Evolutionary conservation across 1,140 invertebrate genomes (phyloP), one percentile per base, ranked within the genome.

Genomic region (Anoplophora glabripennis): DNA sequence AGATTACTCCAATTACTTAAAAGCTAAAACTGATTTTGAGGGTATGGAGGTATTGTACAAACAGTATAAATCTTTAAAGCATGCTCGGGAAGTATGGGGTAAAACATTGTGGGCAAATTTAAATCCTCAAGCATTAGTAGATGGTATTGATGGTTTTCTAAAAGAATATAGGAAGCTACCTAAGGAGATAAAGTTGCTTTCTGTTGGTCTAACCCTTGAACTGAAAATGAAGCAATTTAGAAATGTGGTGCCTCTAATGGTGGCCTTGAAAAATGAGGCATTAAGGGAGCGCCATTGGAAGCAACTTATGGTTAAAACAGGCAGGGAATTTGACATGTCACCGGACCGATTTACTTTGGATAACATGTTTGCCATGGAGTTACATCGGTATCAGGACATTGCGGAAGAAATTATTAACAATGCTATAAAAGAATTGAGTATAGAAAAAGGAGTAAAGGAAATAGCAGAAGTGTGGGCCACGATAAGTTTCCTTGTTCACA

Each of bases 361-460:
- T 57, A 93, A 94, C 68, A 89, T 96, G 83, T 96, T 96, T 77
- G 81, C 86, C 1, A 94, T 96, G 92, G 87, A 96, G 69, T 72
- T 95, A 52, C 86, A 92, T 67, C 83, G 88, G 59, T 92, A 92
- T 69, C 85, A 90, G 72, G 90, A 93, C 0, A 87, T 89, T 9
- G 89, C 85, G 14, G 86, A 92, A 71, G 84, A 87, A 67, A 94
- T 96, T 52, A 87, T 96, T 1, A 90, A 85, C 36, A 88, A 87
- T 72, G 92, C 93, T 15, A 86, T 91, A 36, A 94, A 94, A 79
- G 93, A 96, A 75, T 75, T 93, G 66, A 81, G 85, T 15, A 95
- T 96, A 66, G 93, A 96, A 75, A 87, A 86, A 58, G 89, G 89
- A 42, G 86, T 96, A 0, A 86, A 85, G 66, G 88, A 93, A 56